Conservation (phyloP, 2,797 vertebrate genomes). For the Caiman crocodilus region DNA sequence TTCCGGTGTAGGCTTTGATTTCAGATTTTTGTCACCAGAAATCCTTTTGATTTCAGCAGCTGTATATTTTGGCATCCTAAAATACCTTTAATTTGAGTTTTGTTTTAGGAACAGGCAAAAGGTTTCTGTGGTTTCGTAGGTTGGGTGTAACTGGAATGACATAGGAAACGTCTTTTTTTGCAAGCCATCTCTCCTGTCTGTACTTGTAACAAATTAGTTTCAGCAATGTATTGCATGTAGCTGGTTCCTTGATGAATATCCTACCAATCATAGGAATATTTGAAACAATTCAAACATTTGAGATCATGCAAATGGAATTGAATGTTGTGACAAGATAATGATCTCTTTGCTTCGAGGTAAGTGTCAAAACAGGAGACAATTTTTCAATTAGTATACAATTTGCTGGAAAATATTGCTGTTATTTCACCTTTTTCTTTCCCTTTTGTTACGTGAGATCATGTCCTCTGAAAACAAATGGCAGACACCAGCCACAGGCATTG, state of each 20-base stretch:
- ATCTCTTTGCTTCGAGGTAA: constrained; percentile 60
- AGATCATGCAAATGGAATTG: constrained; percentile 47
- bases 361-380: constrained; percentile 32
- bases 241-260: constrained; percentile 46
- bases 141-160: not conserved
- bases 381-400: not conserved
- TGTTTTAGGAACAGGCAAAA: not conserved
- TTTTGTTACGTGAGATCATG: accelerated
- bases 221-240: not conserved
- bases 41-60: not conserved
- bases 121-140: constrained; percentile 20
- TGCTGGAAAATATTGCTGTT: not conserved
- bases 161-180: constrained; percentile 33
- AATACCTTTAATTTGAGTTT: constrained; percentile 43
- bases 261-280: constrained; percentile 44
- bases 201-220: not conserved
- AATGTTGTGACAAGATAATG: constrained; percentile 70
- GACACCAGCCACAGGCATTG: not conserved
- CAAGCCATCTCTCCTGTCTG: not conserved
- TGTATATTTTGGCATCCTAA: not conserved
- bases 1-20: not conserved
- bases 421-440: not conserved
- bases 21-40: not conserved
- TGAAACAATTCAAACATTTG: constrained; percentile 50
- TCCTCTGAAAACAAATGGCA: accelerated